Base-by-base conservation (phyloP, 2,797 vertebrate genomes). In the Gymnoscopelus microlampas region DNA sequence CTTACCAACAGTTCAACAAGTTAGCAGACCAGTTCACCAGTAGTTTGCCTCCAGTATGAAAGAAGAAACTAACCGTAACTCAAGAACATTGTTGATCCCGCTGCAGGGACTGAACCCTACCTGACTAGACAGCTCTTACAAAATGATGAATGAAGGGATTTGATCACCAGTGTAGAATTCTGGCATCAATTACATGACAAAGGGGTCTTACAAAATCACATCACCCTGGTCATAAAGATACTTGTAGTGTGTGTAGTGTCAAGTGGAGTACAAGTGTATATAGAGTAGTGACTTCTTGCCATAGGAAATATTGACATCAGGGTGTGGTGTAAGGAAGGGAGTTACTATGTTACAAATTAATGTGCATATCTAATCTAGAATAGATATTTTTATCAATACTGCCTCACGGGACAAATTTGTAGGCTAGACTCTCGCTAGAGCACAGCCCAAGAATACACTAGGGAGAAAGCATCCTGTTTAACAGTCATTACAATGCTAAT, bases 401-500 rank as follows among this genome's bases (percentile, higher is more conserved):
- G 8, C 39, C 39, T 44, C 39, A 10, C 2, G 39, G 39, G 39
- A 56, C 32, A 66, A 10, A 54, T 51, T 39, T 6, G 63, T 14
- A 13, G 15, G 3, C 26, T 29, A 32, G 8, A 57, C 2, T 6
- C 10, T 24, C 23, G 3, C 11, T n/a, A 29, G 4, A 62, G 7
- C 15, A 15, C 60, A 50, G 60, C 19, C n/a, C 11, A 48, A 57
- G 19, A 47, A 26, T 13, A 53, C 23, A 9, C 32, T 24, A 1
- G 53, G 26, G 39, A 48, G 13, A 68, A 26, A 14, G 9, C 7
- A 1, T 70, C 11, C 53, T 51, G 8, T 35, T 68, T 55, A 39
- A 48, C 53, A 26, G 23, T 47, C 24, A 58, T 53, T 53, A 54
- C 13, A 14, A 9, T n/a, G 32, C 32, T 67, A 12, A 76, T 67